These are phyloP conservation scores for Phoebastria nigripes DNA, from an alignment of 2,797 vertebrate genomes.

Conservation along the genomic window DNA sequence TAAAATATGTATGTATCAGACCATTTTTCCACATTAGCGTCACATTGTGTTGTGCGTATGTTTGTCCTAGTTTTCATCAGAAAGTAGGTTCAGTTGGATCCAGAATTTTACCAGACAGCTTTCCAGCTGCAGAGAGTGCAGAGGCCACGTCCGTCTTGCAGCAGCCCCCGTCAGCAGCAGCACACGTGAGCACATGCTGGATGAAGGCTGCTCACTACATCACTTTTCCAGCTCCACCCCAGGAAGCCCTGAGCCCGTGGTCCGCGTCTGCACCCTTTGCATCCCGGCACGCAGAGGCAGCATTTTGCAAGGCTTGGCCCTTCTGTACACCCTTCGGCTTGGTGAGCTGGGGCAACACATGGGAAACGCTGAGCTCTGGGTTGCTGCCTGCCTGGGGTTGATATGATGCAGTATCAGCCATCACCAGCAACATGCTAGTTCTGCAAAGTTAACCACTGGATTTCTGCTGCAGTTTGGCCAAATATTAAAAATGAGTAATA, in stretches of 20 bases:
- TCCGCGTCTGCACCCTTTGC: not conserved
- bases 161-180: not conserved
- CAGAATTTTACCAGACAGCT: not conserved
- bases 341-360: rapidly evolving
- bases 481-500: not conserved
- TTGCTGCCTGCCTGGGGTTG: not conserved
- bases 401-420: not conserved
- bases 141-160: rapidly evolving
- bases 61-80: not conserved
- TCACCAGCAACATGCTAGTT: not conserved
- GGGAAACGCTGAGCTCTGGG: rapidly evolving
- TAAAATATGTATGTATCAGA: not conserved
- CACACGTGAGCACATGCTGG: rapidly evolving
- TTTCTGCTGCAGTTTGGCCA: not conserved
- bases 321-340: not conserved
- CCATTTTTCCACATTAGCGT: not conserved
- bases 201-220: not conserved
- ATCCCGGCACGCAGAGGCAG: not conserved
- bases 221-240: not conserved
- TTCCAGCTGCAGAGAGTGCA: not conserved
- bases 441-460: not conserved
- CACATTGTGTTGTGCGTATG: rapidly evolving
- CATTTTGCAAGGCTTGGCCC: not conserved
- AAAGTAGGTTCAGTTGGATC: not conserved
- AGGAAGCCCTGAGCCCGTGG: not conserved